phyloP scores from a whole-genome alignment of 2,113 vertebrate genomes.

The Phalacrocorax brasilianus region DNA sequence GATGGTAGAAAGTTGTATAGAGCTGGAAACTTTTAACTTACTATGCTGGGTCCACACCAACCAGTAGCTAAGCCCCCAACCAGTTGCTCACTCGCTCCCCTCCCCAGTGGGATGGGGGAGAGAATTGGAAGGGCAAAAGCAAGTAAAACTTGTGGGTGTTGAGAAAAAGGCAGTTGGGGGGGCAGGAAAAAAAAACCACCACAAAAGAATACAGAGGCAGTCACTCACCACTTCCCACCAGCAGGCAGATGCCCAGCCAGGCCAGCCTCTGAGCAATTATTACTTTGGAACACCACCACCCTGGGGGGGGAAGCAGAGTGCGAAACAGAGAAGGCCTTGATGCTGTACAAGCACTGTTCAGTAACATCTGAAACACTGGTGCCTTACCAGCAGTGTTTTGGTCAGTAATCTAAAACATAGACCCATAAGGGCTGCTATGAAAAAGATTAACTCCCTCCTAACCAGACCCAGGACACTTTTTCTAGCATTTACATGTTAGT shows the following conservation, averaged over 20 bases:
- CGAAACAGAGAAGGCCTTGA: background rate
- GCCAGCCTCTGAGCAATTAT: no score
- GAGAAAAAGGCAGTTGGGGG: no score
- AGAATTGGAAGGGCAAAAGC: no score
- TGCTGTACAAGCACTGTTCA: background rate
- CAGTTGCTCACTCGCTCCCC: no score
- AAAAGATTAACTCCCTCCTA: background rate
- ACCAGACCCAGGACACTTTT: background rate
- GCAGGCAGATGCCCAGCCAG: no score
- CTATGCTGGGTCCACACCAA: background rate
- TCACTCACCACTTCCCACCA: background rate
- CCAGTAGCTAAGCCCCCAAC: background rate
- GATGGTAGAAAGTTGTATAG: background rate
- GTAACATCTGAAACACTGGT: background rate
- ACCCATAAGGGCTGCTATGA: background rate
- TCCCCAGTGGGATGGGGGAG: no score
- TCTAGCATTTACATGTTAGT: background rate
- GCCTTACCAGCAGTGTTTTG: background rate
- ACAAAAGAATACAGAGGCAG: no score
- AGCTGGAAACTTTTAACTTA: background rate
- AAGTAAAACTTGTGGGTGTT: no score
- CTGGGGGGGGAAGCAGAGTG: background rate
- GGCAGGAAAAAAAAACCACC: no score
- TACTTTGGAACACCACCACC: no score
- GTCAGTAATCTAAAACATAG: background rate